Conservation (phyloP, 2,797 vertebrate species). For the Babyrousa celebensis region DNA sequence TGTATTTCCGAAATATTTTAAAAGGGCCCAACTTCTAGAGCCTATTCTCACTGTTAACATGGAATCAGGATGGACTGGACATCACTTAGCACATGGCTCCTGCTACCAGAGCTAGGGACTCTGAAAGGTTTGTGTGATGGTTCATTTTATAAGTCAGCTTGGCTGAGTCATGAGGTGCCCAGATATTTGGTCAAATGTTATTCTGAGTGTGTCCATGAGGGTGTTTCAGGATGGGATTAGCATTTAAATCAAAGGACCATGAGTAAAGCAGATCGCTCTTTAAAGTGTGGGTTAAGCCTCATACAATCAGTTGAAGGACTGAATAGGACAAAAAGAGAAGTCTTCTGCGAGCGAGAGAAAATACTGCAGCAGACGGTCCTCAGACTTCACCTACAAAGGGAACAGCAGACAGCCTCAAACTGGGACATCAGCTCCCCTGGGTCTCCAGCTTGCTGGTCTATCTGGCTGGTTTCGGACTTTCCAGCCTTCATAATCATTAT, state of each 20-base stretch:
- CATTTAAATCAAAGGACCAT: not conserved
- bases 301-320: not conserved
- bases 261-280: not conserved
- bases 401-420: accelerated
- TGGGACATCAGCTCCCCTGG: too few species aligned
- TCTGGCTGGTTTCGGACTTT: not conserved
- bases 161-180: not conserved
- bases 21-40: not conserved
- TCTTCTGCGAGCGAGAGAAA: not conserved
- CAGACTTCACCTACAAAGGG: not conserved
- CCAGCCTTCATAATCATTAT: not conserved
- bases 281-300: not conserved
- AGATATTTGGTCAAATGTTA: not conserved
- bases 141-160: not conserved
- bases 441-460: not conserved
- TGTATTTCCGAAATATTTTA: not conserved
- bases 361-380: not conserved
- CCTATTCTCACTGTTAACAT: not conserved
- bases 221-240: not conserved
- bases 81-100: not conserved
- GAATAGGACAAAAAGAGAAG: not conserved
- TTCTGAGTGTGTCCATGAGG: not conserved
- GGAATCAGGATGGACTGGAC: not conserved
- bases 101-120: too few species aligned
- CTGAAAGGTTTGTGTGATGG: not conserved